phyloP scores from a whole-genome alignment of 2,888 invertebrate genomes.

The Volucella bombylans region DNA sequence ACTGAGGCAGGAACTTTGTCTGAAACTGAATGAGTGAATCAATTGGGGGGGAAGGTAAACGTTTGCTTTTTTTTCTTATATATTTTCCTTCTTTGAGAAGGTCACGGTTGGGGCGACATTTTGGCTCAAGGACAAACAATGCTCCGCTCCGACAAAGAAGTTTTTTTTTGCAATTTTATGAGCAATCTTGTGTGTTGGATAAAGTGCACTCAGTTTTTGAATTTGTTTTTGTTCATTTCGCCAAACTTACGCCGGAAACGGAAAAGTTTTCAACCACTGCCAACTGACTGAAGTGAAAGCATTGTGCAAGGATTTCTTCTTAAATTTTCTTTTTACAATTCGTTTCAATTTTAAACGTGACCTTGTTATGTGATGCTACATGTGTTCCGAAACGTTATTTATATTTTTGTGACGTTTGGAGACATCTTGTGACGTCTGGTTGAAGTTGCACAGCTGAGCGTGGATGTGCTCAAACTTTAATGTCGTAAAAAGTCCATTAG shows the following conservation, averaged over 20 bases:
- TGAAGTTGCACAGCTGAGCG: slow-evolving; percentile 18
- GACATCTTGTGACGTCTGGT: slow-evolving; percentile 1
- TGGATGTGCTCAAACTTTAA: slow-evolving; percentile 51
- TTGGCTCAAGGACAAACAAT: slow-evolving; percentile 70
- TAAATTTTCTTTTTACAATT: slow-evolving; percentile 49
- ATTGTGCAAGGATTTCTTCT: slow-evolving; percentile 32
- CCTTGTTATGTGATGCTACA: slow-evolving; percentile 65
- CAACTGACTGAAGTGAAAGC: slow-evolving; percentile 26
- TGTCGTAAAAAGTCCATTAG: slow-evolving; percentile 57
- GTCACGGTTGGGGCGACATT: slow-evolving; percentile 70
- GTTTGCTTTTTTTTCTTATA: no score
- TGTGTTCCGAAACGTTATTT: slow-evolving; percentile 54
- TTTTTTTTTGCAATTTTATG: slow-evolving; percentile 62
- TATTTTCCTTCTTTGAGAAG: slow-evolving; percentile 31
- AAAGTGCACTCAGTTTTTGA: slow-evolving; percentile 57
- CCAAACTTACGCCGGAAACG: slow-evolving; percentile 13
- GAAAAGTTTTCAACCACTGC: slow-evolving; percentile 19
- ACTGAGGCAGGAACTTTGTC: background rate
- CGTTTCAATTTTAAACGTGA: slow-evolving; percentile 53
- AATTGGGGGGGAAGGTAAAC: no score
- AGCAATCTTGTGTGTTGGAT: slow-evolving; percentile 54
- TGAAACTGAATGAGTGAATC: no score
- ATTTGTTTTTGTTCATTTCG: slow-evolving; percentile 36
- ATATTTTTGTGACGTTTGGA: slow-evolving; percentile 7
- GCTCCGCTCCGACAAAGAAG: slow-evolving; percentile 33